phyloP scores from a whole-genome alignment of 2,113 vertebrate species.

The Chrysemys picta region DNA sequence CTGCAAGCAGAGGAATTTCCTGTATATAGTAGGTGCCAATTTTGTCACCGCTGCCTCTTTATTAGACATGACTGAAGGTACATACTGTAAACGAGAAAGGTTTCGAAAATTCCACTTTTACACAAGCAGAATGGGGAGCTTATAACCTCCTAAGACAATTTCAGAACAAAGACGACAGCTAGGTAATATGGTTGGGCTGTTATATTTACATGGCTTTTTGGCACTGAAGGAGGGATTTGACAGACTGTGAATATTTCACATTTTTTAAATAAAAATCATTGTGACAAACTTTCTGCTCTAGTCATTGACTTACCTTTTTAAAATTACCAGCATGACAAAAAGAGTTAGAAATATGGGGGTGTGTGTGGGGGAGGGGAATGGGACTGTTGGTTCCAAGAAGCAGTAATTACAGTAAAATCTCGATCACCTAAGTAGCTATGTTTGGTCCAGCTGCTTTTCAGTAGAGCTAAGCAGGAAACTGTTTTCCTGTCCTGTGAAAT shows the following conservation, averaged over 20 bases:
- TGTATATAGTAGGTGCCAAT: slow-evolving; percentile 1
- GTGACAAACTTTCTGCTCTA: not conserved
- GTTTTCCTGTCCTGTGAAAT: not conserved
- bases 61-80: slow-evolving; percentile 27
- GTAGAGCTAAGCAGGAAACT: not conserved
- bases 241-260: slow-evolving; percentile 3
- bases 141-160: not conserved
- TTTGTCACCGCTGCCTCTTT: slow-evolving; percentile 39
- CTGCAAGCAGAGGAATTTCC: slow-evolving; percentile 33
- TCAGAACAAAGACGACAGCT: slow-evolving; percentile 45
- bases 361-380: not conserved
- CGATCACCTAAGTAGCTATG: fast-evolving
- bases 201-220: not conserved
- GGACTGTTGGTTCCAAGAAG: not conserved
- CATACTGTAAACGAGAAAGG: not conserved
- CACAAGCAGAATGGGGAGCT: slow-evolving; percentile 31
- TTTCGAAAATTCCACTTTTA: slow-evolving; percentile 47
- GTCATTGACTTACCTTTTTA: not conserved
- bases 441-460: not conserved
- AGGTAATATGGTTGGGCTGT: not conserved
- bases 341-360: not conserved
- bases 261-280: not conserved
- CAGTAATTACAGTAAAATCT: not conserved
- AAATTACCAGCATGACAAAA: not conserved
- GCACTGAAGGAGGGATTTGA: not conserved